These are phyloP conservation scores for Epistrophe eligans DNA, from an alignment of 2,888 invertebrate species.

Conservation along the genomic window DNA sequence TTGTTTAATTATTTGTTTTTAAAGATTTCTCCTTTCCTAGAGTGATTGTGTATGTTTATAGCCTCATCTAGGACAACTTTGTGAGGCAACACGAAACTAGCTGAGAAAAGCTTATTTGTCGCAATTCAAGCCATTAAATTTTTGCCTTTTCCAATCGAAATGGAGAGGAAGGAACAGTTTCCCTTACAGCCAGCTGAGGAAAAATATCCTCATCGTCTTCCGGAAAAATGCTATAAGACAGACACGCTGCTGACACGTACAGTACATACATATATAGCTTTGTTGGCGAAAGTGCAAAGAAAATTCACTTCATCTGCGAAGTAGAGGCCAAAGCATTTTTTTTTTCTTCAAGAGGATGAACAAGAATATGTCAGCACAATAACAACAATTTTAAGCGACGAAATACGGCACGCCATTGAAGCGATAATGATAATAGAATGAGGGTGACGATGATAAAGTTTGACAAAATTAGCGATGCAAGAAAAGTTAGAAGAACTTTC, in stretches of 20 bases:
- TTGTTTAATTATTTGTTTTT: slow-evolving; percentile 73
- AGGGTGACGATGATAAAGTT: slow-evolving; percentile 75
- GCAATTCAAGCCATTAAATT: slow-evolving; percentile 63
- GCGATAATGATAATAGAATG: slow-evolving; percentile 59
- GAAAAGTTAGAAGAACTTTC: slow-evolving; percentile 68
- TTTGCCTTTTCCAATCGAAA: slow-evolving; percentile 19
- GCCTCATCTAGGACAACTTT: slow-evolving; percentile 27
- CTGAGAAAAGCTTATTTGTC: slow-evolving; percentile 72
- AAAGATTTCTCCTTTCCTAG: slow-evolving; percentile 33
- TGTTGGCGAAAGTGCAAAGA: slow-evolving; percentile 48
- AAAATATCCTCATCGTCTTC: slow-evolving; percentile 30
- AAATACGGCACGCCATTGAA: slow-evolving; percentile 52
- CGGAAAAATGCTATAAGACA: slow-evolving; percentile 24
- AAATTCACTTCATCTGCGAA: slow-evolving; percentile 35
- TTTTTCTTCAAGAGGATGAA: slow-evolving; percentile 5
- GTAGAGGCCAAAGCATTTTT: slow-evolving; percentile 17
- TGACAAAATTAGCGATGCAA: slow-evolving; percentile 76
- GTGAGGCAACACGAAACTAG: slow-evolving; percentile 40
- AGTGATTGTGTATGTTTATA: slow-evolving; percentile 28
- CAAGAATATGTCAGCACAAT: slow-evolving; percentile 54
- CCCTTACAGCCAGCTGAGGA: slow-evolving; percentile 1
- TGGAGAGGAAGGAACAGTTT: slow-evolving; percentile 23
- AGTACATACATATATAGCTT: neutral
- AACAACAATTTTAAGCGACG: slow-evolving; percentile 47
- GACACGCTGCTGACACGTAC: slow-evolving; percentile 38